Evolutionary conservation across 2,888 invertebrate genomes (phyloP), one percentile per base, ranked within the genome.

Genomic region (Isoperla grammatica): DNA sequence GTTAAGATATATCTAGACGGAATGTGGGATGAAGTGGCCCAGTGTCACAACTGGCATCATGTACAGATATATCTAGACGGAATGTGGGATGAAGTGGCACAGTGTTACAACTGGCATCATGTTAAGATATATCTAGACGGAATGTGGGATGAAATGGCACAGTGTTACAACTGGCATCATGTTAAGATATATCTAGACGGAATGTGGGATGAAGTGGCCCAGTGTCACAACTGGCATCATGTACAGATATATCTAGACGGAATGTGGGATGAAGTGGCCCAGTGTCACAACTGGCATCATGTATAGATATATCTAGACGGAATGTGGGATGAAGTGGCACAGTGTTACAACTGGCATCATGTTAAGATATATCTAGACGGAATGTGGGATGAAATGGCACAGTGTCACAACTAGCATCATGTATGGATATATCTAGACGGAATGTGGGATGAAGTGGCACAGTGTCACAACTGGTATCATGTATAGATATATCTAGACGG

Each of bases 71-170:
- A 29, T 29, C 29, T 29, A 29, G 29, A 29, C 29, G 29, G 29
- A 29, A 39, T 39, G 53, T 53, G 12, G 19, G 37, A 53, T 53
- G 53, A 35, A 53, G 15, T 17, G 53, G 19, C 53, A n/a, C 53
- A 39, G 20, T 53, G 53, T 37, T 39, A 53, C n/a, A 29, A 29
- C 29, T 29, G 29, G 5, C 29, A 29, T 29, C 29, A 29, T 29
- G 29, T 29, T 6, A 6, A 29, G 29, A 29, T 29, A 29, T 29
- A 29, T 29, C 29, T 29, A 29, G 29, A 29, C 29, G 29, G 29
- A 29, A 39, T 39, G 53, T 53, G 12, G 19, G 37, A 53, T 53
- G 53, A 35, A 53, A 37, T 17, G 53, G 19, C 53, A n/a, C 53
- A 39, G 20, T 53, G 53, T 37, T 39, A 53, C n/a, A 29, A 29